These are phyloP conservation scores for Theristus sp. DNA, from an alignment of 2,888 invertebrate species.

Conservation along the genomic window DNA sequence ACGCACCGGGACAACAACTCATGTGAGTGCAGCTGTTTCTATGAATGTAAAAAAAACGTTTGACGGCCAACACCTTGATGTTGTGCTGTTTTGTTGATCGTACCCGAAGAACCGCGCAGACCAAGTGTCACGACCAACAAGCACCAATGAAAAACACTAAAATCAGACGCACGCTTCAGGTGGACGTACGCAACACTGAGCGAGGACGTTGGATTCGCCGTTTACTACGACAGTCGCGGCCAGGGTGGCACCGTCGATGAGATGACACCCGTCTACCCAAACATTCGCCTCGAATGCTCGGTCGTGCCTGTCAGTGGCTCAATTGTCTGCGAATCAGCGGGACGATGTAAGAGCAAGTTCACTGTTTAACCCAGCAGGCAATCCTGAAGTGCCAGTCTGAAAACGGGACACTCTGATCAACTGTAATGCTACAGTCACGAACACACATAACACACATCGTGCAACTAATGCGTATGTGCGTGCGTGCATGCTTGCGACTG, in stretches of 20 bases:
- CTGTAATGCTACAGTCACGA: no score
- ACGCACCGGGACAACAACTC: slow-evolving; percentile 16
- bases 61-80: not conserved
- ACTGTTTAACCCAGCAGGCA: no score
- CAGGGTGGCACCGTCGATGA: slow-evolving; percentile 16
- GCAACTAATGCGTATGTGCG: no score
- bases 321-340: slow-evolving; percentile 17
- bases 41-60: not conserved
- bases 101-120: no score
- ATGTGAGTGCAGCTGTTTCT: not conserved
- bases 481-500: no score
- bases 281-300: slow-evolving; percentile 26
- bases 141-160: no score
- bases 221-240: slow-evolving; percentile 17
- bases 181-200: slow-evolving; percentile 27
- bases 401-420: no score
- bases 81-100: no score
- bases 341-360: slow-evolving; percentile 17
- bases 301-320: slow-evolving; percentile 23
- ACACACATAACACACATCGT: no score
- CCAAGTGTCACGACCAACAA: no score
- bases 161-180: no score
- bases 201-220: slow-evolving; percentile 27
- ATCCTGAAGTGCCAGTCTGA: no score
- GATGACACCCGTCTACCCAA: slow-evolving; percentile 25